Conservation (phyloP, 2,797 vertebrate genomes). For the Oreonectes daqikongensis region DNA sequence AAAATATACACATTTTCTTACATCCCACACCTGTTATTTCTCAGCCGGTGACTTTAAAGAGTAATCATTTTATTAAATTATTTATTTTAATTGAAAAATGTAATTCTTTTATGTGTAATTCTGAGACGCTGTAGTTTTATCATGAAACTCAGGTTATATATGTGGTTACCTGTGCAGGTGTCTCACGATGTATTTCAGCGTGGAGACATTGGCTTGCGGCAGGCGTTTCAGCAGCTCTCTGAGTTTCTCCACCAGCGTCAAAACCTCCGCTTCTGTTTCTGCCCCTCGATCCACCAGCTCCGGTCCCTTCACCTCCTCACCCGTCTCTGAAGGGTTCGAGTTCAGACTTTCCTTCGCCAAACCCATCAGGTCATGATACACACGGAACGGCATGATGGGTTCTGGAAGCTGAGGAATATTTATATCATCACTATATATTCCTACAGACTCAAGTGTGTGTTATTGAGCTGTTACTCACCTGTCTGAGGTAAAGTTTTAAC, state of each 20-base stretch:
- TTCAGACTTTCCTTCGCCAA: constrained; percentile 92
- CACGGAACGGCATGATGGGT: constrained; percentile 88
- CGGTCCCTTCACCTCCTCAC: constrained; percentile 43
- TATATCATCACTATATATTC: not conserved
- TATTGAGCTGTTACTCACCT: constrained; percentile 76
- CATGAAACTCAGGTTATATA: not conserved
- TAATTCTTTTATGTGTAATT: too few species aligned
- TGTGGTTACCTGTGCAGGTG: constrained; percentile 87
- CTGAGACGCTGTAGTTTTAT: too few species aligned
- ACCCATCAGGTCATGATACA: constrained; percentile 93
- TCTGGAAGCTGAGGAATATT: constrained; percentile 84
- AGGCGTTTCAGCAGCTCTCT: constrained; percentile 82
- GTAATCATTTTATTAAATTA: too few species aligned
- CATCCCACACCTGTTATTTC: too few species aligned
- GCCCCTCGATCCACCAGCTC: constrained; percentile 80
- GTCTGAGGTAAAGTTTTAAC: constrained; percentile 94
- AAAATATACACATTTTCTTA: too few species aligned
- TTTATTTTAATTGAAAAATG: too few species aligned
- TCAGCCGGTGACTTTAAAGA: too few species aligned
- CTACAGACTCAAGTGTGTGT: too few species aligned
- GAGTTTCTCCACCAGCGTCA: constrained; percentile 81
- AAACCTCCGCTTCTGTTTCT: constrained; percentile 73
- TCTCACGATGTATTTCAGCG: constrained; percentile 84
- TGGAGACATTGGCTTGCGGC: constrained; percentile 81
- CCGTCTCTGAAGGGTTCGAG: constrained; percentile 50